Percentiles rank a stretch among this genome's conserved stretches.
Conservation (phyloP, 2,797 vertebrate species). For the Ctenochaetus hawaiiensis region DNA sequence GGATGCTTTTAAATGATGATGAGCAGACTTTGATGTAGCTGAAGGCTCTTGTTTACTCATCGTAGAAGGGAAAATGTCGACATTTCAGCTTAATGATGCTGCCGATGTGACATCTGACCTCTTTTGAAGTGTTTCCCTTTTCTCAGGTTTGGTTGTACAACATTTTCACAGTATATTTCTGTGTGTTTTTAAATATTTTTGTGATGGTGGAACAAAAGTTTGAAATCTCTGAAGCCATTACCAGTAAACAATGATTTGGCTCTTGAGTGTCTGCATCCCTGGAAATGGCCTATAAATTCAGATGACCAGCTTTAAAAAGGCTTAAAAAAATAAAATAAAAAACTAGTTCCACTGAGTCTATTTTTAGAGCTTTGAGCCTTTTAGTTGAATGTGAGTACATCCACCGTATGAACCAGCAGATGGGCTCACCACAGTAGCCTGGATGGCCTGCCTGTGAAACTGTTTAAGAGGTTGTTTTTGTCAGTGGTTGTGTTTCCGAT, state of each 20-base stretch:
- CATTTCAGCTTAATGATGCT: slow-evolving; percentile 27
- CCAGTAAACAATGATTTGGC: background rate
- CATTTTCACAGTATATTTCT: background rate
- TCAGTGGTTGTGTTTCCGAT: slow-evolving; percentile 56
- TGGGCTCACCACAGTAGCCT: slow-evolving; percentile 63
- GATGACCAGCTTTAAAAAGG: slow-evolving; percentile 18
- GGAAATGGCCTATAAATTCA: slow-evolving; percentile 21
- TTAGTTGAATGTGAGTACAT: slow-evolving; percentile 35
- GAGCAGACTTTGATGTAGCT: slow-evolving; percentile 20
- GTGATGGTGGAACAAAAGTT: background rate
- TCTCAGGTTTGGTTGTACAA: background rate
- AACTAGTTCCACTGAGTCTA: slow-evolving; percentile 38
- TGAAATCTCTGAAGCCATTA: background rate
- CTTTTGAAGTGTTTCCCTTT: background rate
- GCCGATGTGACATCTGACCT: slow-evolving; percentile 18
- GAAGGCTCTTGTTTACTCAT: background rate
- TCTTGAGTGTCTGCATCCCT: background rate
- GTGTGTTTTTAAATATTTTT: background rate
- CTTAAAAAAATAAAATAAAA: background rate
- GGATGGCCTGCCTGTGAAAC: slow-evolving; percentile 51
- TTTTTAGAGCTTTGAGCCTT: slow-evolving; percentile 56
- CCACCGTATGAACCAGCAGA: slow-evolving; percentile 46
- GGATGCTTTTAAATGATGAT: slow-evolving; percentile 39
- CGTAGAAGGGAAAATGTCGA: background rate
- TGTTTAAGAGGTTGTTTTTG: slow-evolving; percentile 66